Percentiles rank a stretch among this genome's conserved stretches.
Evolutionary conservation across 2,888 invertebrate species (phyloP).

Genomic region (Idaea biselata): DNA sequence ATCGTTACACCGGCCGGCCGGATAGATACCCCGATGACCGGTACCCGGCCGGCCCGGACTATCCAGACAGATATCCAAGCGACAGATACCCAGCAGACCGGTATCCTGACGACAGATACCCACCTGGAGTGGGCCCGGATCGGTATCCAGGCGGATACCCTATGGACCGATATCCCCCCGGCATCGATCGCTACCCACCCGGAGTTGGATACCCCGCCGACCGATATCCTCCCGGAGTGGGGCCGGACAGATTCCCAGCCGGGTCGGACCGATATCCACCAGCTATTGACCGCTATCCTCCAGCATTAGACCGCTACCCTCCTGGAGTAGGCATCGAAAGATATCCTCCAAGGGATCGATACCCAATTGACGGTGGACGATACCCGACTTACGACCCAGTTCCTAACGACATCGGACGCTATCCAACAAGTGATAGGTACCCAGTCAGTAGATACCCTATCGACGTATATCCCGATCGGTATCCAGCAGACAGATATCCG

Average conservation of each 20-base stretch:
- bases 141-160: conserved; percentile 71
- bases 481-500: conserved; percentile 56
- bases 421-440: conserved; percentile 60
- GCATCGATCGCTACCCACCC: conserved; percentile 54
- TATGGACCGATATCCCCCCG: conserved; percentile 57
- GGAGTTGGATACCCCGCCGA: conserved; percentile 69
- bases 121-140: conserved; percentile 60
- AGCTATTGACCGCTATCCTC: conserved; percentile 76
- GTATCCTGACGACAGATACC: conserved; percentile 74
- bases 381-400: conserved; percentile 35
- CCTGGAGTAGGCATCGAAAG: conserved; percentile 63
- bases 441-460: conserved; percentile 66
- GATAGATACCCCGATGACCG: conserved; percentile 80
- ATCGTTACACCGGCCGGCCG: conserved; percentile 64
- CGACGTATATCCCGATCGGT: conserved; percentile 60
- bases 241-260: conserved; percentile 68
- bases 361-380: conserved; percentile 62
- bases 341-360: conserved; percentile 62
- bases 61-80: conserved; percentile 60
- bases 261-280: conserved; percentile 77
- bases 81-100: conserved; percentile 52
- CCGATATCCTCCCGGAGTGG: conserved; percentile 67
- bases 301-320: conserved; percentile 76
- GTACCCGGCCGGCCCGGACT: conserved; percentile 78
- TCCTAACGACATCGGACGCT: conserved; percentile 47